These are phyloP conservation scores for Myripristis murdjan DNA, from an alignment of 2,797 vertebrate genomes.

Conservation along the genomic window DNA sequence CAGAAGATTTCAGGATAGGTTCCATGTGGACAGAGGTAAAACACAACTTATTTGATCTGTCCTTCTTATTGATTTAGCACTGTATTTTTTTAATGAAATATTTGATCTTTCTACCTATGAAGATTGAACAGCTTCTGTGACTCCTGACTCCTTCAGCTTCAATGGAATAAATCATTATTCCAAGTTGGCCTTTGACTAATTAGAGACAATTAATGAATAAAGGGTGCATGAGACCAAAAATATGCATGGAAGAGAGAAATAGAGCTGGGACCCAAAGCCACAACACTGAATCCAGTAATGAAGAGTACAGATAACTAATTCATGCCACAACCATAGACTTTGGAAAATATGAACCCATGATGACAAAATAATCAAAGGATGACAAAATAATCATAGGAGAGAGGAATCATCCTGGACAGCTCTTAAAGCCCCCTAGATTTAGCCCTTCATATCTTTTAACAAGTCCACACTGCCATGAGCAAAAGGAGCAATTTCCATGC, in stretches of 20 bases:
- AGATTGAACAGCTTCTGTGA: slow-evolving; percentile 24
- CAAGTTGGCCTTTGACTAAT: slow-evolving; percentile 50
- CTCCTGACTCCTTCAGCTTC: slow-evolving; percentile 24
- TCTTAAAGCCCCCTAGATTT: slow-evolving; percentile 70
- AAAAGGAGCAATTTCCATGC: slow-evolving; percentile 71
- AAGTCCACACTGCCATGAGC: slow-evolving; percentile 59
- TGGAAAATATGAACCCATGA: slow-evolving; percentile 77
- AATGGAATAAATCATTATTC: slow-evolving; percentile 54
- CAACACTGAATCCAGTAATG: slow-evolving; percentile 59
- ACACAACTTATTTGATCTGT: slow-evolving; percentile 36
- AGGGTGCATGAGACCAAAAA: slow-evolving; percentile 43
- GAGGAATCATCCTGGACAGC: slow-evolving; percentile 71
- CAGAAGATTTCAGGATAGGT: slow-evolving; percentile 25
- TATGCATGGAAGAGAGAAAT: slow-evolving; percentile 47
- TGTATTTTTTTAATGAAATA: slow-evolving; percentile 1
- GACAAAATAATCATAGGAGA: slow-evolving; percentile 79
- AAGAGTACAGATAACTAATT: slow-evolving; percentile 62
- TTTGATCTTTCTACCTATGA: slow-evolving; percentile 31
- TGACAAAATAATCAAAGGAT: slow-evolving; percentile 82
- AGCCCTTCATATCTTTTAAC: slow-evolving; percentile 73
- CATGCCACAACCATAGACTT: slow-evolving; percentile 63
- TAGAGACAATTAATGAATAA: slow-evolving; percentile 61
- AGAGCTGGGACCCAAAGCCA: slow-evolving; percentile 31
- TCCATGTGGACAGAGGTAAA: slow-evolving; percentile 30
- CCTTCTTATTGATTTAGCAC: slow-evolving; percentile 14